Percentiles rank a stretch among this genome's conserved stretches.
Evolutionary conservation across 2,113 vertebrate species (phyloP).

Genomic region (Crotalus horridus): DNA sequence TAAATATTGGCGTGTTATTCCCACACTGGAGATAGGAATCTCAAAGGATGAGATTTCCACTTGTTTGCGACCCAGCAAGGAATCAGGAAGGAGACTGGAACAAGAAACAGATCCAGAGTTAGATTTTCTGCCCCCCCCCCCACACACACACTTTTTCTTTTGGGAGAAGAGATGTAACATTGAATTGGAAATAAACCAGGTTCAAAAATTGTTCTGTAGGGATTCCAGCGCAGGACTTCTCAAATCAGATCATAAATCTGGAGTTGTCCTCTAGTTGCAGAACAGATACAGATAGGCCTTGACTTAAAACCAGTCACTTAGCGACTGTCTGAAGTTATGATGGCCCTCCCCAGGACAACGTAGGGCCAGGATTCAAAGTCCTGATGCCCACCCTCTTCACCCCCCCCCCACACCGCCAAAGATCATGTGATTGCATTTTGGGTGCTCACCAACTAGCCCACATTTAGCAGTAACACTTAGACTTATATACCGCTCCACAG

Average conservation of each 20-base stretch:
- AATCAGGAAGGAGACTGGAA: neutral
- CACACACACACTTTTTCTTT: no score
- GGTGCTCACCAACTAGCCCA: no score
- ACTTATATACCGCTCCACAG: no score
- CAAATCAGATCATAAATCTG: neutral
- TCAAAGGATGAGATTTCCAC: neutral
- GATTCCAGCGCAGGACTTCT: neutral
- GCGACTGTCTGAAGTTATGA: no score
- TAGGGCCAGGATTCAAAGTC: no score
- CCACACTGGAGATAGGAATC: neutral
- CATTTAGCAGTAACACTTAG: no score
- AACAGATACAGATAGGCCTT: neutral
- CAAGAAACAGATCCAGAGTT: neutral
- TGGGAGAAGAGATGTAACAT: neutral
- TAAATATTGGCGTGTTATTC: neutral
- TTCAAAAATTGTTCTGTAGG: neutral
- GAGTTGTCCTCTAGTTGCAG: neutral
- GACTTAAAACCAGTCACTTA: no score
- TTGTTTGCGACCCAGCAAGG: neutral
- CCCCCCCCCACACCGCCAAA: no score
- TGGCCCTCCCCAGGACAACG: no score
- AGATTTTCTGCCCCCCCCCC: neutral
- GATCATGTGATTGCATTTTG: no score
- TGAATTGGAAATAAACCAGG: neutral
- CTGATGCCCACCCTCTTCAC: no score